Base-by-base conservation (phyloP, 2,113 vertebrate genomes). In the Coptodon bakossiorum region DNA sequence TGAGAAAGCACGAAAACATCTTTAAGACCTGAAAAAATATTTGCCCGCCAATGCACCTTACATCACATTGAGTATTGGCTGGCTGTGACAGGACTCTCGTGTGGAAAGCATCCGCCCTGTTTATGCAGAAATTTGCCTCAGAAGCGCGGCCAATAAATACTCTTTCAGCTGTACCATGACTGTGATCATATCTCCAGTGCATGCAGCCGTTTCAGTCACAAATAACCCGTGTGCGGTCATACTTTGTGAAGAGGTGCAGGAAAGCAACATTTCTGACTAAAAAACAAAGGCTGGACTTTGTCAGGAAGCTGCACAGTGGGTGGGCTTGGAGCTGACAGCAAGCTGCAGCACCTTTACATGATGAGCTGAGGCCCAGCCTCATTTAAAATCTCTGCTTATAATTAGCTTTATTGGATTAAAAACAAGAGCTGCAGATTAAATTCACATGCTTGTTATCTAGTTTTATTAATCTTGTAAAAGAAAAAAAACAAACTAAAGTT, bases 401-500 rank as follows among this genome's bases (percentile, higher is more conserved):
- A 93, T 96, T 91, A 93, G 57, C 73, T 91, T 91, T 88, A 91
- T 86, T 86, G 88, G 88, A 94, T 94, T 87, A 88, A 87, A 94
- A 52, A 86, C 82, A 34, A 90, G 56, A 84, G 83, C 38, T 3
- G 31, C 6, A 82, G 59, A 92, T 95, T 95, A 92, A 93, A 91
- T 91, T 95, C 93, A 88, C 88, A 86, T 86, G 94, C 88, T 90
- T 90, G 89, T 95, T 93, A 91, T 95, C 84, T 90, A 79, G 90
- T 92, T 95, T 95, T 95, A 95, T 91, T 94, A 89, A 94, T 91
- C 91, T 86, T 54, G 84, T 94, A 85, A 93, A 90, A 91, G 59
- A 86, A 90, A 86, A 14, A 88, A 91, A 89, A 71, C 7, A 43
- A 48, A 48, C 6, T 10, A 81, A 94, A 90, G 61, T 85, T 80